Evolutionary conservation across 2,888 invertebrate species (phyloP).

Genomic region (Parascotia fuliginaria): DNA sequence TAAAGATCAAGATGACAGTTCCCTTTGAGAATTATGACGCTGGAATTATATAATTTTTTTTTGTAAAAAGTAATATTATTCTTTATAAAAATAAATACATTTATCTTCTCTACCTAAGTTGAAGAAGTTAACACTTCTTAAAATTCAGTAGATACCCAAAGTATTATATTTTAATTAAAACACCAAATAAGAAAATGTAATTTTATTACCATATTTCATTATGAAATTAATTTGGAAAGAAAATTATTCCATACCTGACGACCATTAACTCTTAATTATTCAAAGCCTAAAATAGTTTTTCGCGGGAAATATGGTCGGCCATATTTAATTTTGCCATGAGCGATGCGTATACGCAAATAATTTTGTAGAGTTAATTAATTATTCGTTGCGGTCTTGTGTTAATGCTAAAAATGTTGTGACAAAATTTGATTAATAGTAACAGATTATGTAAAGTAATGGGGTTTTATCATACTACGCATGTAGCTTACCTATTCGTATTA

Average conservation of each 20-base stretch:
- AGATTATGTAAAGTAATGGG: neutral
- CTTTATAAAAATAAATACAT: no score
- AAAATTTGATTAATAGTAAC: neutral
- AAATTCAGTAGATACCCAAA: neutral
- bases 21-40: no score
- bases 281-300: conserved; percentile 41
- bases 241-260: conserved; percentile 18
- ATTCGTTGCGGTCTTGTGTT: conserved; percentile 8
- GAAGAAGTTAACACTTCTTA: no score
- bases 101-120: no score
- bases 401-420: neutral
- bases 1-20: no score
- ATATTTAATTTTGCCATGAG: conserved; percentile 40
- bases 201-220: conserved; percentile 5
- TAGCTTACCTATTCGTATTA: no score
- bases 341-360: conserved; percentile 27
- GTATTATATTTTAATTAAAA: neutral
- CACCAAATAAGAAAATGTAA: neutral
- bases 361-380: conserved; percentile 32
- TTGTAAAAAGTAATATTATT: no score
- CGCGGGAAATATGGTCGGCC: conserved; percentile 30
- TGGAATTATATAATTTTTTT: no score
- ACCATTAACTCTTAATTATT: conserved; percentile 45
- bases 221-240: conserved; percentile 20
- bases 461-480: no score